Evolutionary conservation across 2,888 invertebrate genomes (phyloP).

Genomic region (Tubulanus polymorphus): DNA sequence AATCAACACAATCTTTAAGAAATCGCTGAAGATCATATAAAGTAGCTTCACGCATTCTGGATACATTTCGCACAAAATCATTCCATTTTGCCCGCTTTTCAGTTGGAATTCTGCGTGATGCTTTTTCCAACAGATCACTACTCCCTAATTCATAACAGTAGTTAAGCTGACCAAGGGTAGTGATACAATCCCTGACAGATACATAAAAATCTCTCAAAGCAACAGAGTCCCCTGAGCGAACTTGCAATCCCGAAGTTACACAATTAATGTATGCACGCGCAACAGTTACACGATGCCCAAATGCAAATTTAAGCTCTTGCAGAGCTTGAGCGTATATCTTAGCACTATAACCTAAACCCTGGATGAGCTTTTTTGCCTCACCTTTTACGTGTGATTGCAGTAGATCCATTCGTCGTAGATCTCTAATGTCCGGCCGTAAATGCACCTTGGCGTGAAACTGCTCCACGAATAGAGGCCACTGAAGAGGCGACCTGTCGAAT

Average conservation of each 20-base stretch:
- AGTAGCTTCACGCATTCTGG: neutral
- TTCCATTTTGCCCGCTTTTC: neutral
- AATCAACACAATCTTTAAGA: neutral
- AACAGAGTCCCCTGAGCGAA: neutral
- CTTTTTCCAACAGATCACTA: neutral
- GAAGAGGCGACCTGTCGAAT: neutral
- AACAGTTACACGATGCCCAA: neutral
- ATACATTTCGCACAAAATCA: neutral
- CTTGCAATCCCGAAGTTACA: neutral
- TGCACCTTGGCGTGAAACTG: neutral
- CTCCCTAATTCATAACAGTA: neutral
- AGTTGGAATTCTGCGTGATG: neutral
- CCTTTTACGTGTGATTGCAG: neutral
- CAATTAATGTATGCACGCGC: neutral
- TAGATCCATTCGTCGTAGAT: neutral
- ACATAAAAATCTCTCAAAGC: neutral
- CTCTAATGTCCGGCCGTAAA: neutral
- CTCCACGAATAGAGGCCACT: neutral
- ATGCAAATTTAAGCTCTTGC: neutral
- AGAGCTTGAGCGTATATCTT: neutral
- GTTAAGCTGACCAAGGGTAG: neutral
- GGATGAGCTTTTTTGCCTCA: neutral
- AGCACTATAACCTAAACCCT: neutral
- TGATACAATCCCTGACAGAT: neutral
- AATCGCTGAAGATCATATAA: neutral